Evolutionary conservation across 2,888 invertebrate genomes (phyloP), one percentile per base, ranked within the genome.

Genomic region (Hyles lineata): DNA sequence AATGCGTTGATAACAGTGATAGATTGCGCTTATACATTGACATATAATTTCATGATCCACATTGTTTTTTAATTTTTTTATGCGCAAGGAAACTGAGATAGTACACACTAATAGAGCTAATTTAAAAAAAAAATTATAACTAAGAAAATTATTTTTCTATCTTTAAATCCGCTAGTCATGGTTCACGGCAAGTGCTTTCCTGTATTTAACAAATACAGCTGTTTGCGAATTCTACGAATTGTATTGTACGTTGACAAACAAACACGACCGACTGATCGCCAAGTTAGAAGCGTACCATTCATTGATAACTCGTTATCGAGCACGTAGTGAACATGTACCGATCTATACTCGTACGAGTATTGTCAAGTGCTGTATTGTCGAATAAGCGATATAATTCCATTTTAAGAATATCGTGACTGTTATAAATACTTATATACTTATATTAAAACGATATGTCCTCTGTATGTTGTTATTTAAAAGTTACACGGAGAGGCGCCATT

Each of bases 191-290:
- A 29, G 29, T 70, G 15, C 58, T 61, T 72, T 59, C 69, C 43
- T 59, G 43, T 70, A 70, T 70, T 70, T 35, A 19, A 61, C 35
- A 70, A 73, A 73, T 61, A 73, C 32, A 73, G 4, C 61, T 74
- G 74, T 72, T 76, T 75, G 43, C 71, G 74, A 76, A 79, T 79
- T 77, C 77, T 72, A 73, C 72, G 78, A 76, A 79, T 75, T 69
- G 73, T 74, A 73, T 70, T 62, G 69, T 29, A 59, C 59, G 72
- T 52, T 70, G 58, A 71, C 71, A 76, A 74, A 76, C 74, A 79
- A 77, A 77, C 74, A 72, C 11, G 58, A 52, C 69, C 70, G 67
- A 69, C 69, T 23, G 29, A 73, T 71, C 9, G 50, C 50, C 43
- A 25, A 21, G 58, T 15, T 60, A 43, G 7, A 61, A 71, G 25